Percentiles rank a stretch among this genome's conserved stretches.
Conservation (phyloP, 1,140 invertebrate genomes). For the Lasaia peninsularis region DNA sequence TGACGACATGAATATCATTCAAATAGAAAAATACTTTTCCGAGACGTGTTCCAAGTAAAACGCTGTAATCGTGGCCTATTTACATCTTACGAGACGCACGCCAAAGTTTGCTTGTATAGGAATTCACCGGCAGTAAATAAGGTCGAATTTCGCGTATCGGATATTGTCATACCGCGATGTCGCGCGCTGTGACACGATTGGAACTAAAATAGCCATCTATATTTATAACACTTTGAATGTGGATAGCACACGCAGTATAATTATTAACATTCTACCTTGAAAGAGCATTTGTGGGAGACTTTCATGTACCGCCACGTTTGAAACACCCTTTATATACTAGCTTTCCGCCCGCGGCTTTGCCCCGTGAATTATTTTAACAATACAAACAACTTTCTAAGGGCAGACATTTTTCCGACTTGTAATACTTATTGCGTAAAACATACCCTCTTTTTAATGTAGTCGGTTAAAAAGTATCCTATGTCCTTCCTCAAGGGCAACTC, state of each 20-base stretch:
- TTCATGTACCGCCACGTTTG: not conserved
- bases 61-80: constrained; percentile 28
- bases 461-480: too few species aligned
- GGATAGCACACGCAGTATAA: constrained; percentile 31
- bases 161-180: constrained; percentile 35
- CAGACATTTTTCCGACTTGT: too few species aligned
- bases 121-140: constrained; percentile 22
- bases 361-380: too few species aligned
- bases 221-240: constrained; percentile 53
- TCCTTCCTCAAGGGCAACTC: too few species aligned
- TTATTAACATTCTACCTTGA: constrained; percentile 24
- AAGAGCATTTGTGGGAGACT: constrained; percentile 12
- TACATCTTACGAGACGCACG: constrained; percentile 18
- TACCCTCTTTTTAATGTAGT: too few species aligned
- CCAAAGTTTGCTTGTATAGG: constrained; percentile 15
- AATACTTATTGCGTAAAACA: too few species aligned
- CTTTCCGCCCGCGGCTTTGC: too few species aligned
- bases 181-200: constrained; percentile 51
- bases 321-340: not conserved
- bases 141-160: constrained; percentile 26
- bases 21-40: constrained; percentile 11
- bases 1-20: constrained; percentile 1
- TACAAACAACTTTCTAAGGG: too few species aligned
- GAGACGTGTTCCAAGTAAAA: constrained; percentile 6
- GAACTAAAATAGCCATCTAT: constrained; percentile 54